Evolutionary conservation across 2,797 vertebrate species (phyloP).

Genomic region (Melopsittacus undulatus): DNA sequence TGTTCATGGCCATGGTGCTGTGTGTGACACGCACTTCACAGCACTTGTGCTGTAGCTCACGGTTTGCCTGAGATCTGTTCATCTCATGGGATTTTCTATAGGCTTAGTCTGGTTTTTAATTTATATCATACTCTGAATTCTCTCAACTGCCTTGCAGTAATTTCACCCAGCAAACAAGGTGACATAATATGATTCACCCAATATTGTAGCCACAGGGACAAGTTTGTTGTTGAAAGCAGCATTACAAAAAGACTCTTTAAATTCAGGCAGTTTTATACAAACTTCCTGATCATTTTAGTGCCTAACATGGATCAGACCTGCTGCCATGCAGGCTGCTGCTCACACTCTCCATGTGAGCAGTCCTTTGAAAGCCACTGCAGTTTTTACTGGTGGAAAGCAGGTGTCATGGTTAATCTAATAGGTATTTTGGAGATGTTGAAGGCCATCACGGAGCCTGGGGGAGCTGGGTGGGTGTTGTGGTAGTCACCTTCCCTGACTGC

Average conservation of each 20-base stretch:
- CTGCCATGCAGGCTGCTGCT: background rate
- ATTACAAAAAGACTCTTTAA: background rate
- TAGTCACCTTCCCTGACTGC: background rate
- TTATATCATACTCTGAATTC: background rate
- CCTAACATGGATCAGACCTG: background rate
- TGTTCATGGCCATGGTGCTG: accelerated
- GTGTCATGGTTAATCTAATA: accelerated
- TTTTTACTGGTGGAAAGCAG: background rate
- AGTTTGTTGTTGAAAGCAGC: background rate
- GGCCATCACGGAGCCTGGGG: accelerated
- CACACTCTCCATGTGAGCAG: accelerated
- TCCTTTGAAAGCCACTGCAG: accelerated
- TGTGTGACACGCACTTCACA: accelerated
- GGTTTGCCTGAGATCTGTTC: background rate
- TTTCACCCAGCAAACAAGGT: background rate
- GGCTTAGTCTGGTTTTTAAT: background rate
- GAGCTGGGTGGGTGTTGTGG: accelerated
- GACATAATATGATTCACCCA: accelerated
- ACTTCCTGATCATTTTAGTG: no score
- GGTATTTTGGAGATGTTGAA: accelerated
- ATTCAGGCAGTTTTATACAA: background rate
- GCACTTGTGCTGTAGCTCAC: accelerated
- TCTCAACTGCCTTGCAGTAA: background rate
- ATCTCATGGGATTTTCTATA: background rate
- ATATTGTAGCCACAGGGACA: accelerated